Evolutionary conservation across 2,888 invertebrate genomes (phyloP).

Genomic region (Mayetiola destructor): DNA sequence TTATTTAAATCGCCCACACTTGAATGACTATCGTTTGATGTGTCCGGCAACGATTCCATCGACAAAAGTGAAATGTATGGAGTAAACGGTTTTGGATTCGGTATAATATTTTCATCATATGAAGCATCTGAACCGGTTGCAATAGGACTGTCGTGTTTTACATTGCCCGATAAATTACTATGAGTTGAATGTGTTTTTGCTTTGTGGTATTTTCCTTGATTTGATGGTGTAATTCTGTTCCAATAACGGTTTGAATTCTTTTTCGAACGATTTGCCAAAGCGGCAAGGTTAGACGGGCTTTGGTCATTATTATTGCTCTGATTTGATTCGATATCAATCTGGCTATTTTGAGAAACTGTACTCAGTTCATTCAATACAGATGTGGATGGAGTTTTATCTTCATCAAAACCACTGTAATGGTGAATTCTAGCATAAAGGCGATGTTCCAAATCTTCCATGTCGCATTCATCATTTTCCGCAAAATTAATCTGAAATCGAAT

Average conservation of each 20-base stretch:
- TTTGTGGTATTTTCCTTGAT: no score
- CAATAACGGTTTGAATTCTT: background rate
- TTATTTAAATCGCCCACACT: background rate
- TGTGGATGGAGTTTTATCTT: background rate
- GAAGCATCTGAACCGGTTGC: no score
- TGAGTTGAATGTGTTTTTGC: no score
- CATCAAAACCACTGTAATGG: background rate
- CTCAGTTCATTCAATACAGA: background rate
- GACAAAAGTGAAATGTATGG: constrained; percentile 12
- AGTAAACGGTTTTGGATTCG: constrained; percentile 10
- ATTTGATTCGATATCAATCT: background rate
- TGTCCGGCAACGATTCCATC: no score
- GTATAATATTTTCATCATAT: no score
- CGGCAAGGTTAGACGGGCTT: background rate
- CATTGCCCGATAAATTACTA: no score
- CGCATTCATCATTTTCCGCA: background rate
- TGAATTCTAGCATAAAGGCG: background rate
- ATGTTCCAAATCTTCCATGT: background rate
- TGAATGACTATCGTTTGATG: constrained; percentile 5
- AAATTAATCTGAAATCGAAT: background rate
- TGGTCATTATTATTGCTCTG: background rate
- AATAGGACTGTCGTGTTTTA: background rate
- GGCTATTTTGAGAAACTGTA: background rate
- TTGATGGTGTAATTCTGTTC: background rate
- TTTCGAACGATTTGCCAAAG: background rate